A percentile compares a stretch with the other conserved stretches of the same genome.
Conservation (phyloP, 2,113 vertebrate species). For the Oriolus oriolus region DNA sequence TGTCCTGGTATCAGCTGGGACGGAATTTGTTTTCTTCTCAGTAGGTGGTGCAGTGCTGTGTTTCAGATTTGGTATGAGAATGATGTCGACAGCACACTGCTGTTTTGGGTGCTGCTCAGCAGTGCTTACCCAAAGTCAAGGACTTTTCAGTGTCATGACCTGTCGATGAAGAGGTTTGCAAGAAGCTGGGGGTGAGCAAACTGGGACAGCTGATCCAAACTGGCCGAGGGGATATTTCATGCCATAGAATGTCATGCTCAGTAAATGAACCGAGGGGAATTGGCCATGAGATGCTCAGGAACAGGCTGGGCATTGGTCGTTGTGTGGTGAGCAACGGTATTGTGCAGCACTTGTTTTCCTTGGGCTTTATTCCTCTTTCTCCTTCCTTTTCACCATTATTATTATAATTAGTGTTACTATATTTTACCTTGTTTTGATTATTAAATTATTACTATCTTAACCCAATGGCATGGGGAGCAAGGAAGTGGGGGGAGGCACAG, state of each 20-base stretch:
- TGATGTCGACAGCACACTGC: background rate
- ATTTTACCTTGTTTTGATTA: background rate
- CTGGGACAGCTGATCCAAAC: background rate
- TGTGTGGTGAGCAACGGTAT: accelerated
- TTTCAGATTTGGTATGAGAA: background rate
- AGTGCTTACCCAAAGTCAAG: background rate
- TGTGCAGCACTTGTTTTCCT: background rate
- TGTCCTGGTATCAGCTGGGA: background rate
- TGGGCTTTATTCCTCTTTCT: background rate
- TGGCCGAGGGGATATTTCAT: background rate
- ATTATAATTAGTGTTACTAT: background rate
- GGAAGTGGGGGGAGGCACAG: accelerated
- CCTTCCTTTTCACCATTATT: background rate
- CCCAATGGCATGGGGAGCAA: accelerated
- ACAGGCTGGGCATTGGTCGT: background rate
- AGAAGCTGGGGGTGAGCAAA: background rate
- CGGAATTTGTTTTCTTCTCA: background rate
- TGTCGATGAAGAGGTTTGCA: background rate
- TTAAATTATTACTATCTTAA: background rate
- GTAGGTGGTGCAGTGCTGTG: background rate
- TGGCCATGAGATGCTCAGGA: background rate
- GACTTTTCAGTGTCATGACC: background rate
- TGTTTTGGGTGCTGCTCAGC: background rate
- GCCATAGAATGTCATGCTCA: background rate
- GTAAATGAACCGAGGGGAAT: background rate